phyloP scores from a whole-genome alignment of 1,140 invertebrate species.

The Drosophila prosaltans region DNA sequence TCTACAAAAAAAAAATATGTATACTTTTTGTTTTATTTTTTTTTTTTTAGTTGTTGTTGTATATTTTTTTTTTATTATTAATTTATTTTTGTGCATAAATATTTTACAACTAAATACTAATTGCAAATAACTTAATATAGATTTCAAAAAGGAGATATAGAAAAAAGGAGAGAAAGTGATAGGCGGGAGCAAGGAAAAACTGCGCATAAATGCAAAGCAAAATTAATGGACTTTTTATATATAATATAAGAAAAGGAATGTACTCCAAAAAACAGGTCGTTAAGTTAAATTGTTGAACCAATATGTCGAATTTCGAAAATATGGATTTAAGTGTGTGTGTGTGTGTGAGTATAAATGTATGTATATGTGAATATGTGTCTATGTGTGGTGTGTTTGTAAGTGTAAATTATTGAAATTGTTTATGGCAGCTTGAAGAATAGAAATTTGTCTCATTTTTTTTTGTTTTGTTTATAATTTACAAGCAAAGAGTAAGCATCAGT shows the following conservation, averaged over 20 bases:
- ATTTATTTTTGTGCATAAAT: constrained; percentile 80
- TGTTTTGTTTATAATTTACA: constrained; percentile 35
- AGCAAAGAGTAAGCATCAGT: constrained; percentile 41
- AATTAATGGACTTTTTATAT: constrained; percentile 14
- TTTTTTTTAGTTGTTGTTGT: constrained; percentile 26
- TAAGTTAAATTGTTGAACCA: constrained; percentile 58
- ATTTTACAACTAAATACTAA: constrained; percentile 76
- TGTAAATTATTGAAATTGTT: constrained; percentile 37
- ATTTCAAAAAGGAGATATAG: constrained; percentile 23
- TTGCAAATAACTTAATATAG: constrained; percentile 67
- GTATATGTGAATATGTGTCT: constrained; percentile 36
- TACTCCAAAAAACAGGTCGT: constrained; percentile 33
- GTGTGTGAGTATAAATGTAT: constrained; percentile 35
- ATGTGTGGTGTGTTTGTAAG: constrained; percentile 22
- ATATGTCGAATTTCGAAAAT: constrained; percentile 57
- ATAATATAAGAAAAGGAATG: constrained; percentile 5
- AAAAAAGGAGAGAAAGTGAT: constrained; percentile 1
- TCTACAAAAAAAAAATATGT: constrained; percentile 42
- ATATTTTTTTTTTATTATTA: constrained; percentile 47
- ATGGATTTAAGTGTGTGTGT: constrained; percentile 30
- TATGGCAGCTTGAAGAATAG: constrained; percentile 78
- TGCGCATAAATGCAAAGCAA: constrained; percentile 53
- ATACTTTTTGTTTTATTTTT: constrained; percentile 61
- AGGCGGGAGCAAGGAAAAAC: constrained; percentile 34
- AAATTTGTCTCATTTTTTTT: constrained; percentile 41